These are phyloP conservation scores for Clarias macrocephalus DNA, from an alignment of 2,113 vertebrate genomes.

Conservation along the genomic window DNA sequence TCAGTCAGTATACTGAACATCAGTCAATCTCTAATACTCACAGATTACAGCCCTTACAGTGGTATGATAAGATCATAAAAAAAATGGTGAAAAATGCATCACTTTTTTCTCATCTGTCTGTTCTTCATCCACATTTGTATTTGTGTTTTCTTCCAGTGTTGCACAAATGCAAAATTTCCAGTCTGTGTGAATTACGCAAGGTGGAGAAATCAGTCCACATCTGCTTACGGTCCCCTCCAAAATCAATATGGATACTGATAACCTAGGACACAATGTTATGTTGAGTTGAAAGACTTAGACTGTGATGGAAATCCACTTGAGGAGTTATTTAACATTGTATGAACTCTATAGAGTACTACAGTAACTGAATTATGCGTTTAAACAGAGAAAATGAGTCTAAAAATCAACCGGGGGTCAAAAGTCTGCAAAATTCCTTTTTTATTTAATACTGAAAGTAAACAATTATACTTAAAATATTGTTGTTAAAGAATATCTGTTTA, in stretches of 20 bases:
- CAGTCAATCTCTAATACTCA: background rate
- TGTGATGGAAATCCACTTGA: background rate
- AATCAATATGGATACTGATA: constrained; percentile 39
- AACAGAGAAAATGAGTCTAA: background rate
- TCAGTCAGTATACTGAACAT: background rate
- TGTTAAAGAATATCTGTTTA: background rate
- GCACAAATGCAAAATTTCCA: constrained; percentile 18
- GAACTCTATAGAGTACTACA: background rate
- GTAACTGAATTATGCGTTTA: background rate
- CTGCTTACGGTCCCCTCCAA: background rate
- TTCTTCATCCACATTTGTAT: background rate
- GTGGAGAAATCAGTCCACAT: background rate
- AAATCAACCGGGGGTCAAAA: background rate
- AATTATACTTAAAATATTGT: no score
- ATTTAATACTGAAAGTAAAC: background rate
- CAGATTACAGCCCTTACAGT: background rate
- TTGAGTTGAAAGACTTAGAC: background rate
- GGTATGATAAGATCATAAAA: background rate
- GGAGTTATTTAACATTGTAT: background rate
- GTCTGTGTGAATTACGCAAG: constrained; percentile 1
- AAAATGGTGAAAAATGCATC: background rate
- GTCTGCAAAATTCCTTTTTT: background rate
- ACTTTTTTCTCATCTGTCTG: background rate
- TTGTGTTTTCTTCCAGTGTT: constrained; percentile 10
- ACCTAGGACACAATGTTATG: background rate